phyloP scores from a whole-genome alignment of 2,888 invertebrate genomes.

The Escarpia spicata region DNA sequence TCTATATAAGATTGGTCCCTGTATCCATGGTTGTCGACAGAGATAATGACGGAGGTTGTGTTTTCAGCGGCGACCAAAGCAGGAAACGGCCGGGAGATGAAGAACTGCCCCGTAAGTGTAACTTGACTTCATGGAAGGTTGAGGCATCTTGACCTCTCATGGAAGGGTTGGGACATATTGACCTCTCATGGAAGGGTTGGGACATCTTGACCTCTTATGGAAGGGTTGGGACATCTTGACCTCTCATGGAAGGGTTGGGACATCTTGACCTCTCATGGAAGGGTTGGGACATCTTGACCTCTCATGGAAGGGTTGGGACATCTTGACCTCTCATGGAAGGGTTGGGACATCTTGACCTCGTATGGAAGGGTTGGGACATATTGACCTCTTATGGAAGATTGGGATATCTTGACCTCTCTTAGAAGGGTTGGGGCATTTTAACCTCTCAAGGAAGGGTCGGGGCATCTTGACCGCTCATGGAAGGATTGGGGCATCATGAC shows the following conservation, averaged over 20 bases:
- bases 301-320: background rate
- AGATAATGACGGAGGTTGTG: slow-evolving; percentile 19
- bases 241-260: background rate
- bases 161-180: background rate
- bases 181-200: background rate
- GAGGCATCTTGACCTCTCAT: background rate
- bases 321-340: background rate
- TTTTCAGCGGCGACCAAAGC: slow-evolving; percentile 40
- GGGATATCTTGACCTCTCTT: background rate
- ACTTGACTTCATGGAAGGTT: background rate
- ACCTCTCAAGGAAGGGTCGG: background rate
- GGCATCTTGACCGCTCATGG: background rate
- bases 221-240: background rate
- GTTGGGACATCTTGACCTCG: background rate
- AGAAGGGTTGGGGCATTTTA: background rate
- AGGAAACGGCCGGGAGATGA: slow-evolving; percentile 39
- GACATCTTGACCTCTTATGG: background rate
- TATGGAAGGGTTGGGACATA: background rate
- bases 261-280: background rate
- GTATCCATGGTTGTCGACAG: background rate
- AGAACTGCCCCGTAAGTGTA: slow-evolving; percentile 17
- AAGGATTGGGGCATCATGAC: background rate
- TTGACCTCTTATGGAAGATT: background rate
- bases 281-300: background rate
- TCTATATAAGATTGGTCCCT: too few species aligned